Evolutionary conservation across 2,113 vertebrate species (phyloP).

Genomic region (Saccopteryx leptura): DNA sequence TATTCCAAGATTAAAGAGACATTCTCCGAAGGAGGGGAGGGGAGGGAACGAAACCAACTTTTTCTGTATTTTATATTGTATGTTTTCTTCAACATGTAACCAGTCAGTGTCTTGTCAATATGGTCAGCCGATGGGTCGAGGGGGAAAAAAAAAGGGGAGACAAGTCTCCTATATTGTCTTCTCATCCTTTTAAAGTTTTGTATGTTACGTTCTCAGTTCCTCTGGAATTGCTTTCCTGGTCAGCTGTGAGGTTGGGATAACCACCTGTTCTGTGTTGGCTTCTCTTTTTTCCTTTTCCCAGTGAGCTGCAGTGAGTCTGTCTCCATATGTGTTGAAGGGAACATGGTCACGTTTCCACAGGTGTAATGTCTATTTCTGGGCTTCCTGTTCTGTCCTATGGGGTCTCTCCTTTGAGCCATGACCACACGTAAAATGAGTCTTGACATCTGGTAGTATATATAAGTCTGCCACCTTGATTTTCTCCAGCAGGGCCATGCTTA

Average conservation of each 20-base stretch:
- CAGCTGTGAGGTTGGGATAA: background rate
- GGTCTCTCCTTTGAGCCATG: background rate
- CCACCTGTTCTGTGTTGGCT: background rate
- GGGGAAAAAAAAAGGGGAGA: too few relatives aligned
- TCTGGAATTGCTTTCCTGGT: background rate
- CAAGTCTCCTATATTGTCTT: background rate
- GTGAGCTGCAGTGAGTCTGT: background rate
- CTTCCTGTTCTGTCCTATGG: background rate
- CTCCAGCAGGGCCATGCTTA: background rate
- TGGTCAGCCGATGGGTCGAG: slow-evolving; percentile 89
- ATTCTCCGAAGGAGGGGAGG: slow-evolving; percentile 69
- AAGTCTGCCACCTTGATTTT: background rate
- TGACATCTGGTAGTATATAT: background rate
- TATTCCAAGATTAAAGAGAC: background rate
- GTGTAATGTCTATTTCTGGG: background rate
- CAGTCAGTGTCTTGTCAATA: slow-evolving; percentile 97
- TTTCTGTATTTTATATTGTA: slow-evolving; percentile 97
- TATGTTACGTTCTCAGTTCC: background rate
- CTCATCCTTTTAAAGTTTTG: background rate
- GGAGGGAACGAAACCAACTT: slow-evolving; percentile 89
- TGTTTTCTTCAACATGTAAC: slow-evolving; percentile 95
- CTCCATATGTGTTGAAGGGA: background rate
- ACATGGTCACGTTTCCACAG: background rate
- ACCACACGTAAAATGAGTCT: background rate
- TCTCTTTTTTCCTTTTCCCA: background rate